These are phyloP conservation scores for Oreochromis mossambicus DNA, from an alignment of 2,797 vertebrate species.

Conservation along the genomic window DNA sequence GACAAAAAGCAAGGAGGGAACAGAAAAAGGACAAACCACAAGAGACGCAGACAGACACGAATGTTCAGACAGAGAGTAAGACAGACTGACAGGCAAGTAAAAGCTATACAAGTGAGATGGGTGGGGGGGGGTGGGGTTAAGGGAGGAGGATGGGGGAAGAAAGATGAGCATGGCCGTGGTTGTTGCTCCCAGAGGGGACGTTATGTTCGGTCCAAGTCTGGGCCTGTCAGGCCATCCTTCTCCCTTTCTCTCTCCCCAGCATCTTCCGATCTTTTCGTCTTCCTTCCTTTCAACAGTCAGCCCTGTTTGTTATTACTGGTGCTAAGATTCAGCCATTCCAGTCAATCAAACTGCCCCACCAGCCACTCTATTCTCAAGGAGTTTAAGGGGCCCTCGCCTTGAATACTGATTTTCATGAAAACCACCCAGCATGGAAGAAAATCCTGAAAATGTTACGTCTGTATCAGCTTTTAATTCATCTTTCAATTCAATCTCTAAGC, in stretches of 20 bases:
- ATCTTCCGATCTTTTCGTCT: not conserved
- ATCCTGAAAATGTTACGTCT: not conserved
- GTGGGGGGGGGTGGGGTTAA: not conserved
- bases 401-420: not conserved
- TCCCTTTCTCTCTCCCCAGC: not conserved
- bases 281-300: slow-evolving; percentile 20
- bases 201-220: slow-evolving; percentile 43
- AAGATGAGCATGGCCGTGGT: slow-evolving; percentile 12
- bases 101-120: slow-evolving; percentile 46
- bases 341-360: slow-evolving; percentile 13
- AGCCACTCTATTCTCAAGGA: not conserved
- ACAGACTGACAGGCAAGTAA: slow-evolving; percentile 48
- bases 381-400: not conserved
- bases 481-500: not conserved
- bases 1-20: not conserved
- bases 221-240: slow-evolving; percentile 52
- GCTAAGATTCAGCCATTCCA: slow-evolving; percentile 14
- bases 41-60: slow-evolving; percentile 37
- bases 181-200: slow-evolving; percentile 51
- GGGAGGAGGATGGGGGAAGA: not conserved
- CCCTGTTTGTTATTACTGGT: slow-evolving; percentile 33
- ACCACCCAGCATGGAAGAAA: not conserved
- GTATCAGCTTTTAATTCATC: not conserved
- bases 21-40: slow-evolving; percentile 25
- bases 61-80: slow-evolving; percentile 28